These are phyloP conservation scores for Stegophylla sp. DNA, from an alignment of 2,888 invertebrate genomes.

Conservation along the genomic window DNA sequence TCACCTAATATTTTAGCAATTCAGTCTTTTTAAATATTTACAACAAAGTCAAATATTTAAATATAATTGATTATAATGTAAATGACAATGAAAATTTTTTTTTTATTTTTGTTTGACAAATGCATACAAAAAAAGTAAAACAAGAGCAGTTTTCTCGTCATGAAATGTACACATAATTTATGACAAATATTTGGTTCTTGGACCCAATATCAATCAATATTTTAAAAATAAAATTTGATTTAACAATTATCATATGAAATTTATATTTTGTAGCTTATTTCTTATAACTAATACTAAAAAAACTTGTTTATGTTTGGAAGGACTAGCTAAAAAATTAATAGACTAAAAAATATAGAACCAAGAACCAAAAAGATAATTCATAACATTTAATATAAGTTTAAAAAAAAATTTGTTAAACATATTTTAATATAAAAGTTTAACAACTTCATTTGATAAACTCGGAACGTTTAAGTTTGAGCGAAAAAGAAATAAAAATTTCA, in stretches of 20 bases:
- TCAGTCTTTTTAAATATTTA: conserved; percentile 56
- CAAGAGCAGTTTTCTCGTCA: conserved; percentile 8
- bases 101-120: conserved; percentile 4
- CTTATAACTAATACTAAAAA: not conserved
- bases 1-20: conserved; percentile 50
- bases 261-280: not conserved
- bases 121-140: conserved; percentile 28
- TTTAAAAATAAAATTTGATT: not conserved
- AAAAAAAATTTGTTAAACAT: conserved; percentile 14
- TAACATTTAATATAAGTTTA: not conserved
- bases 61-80: conserved; percentile 9
- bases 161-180: conserved; percentile 13
- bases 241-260: conserved; percentile 9
- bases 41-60: conserved; percentile 32
- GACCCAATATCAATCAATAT: conserved; percentile 2
- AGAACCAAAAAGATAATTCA: conserved; percentile 40
- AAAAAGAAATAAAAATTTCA: conserved; percentile 13
- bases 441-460: conserved; percentile 23
- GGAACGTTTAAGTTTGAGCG: conserved; percentile 58
- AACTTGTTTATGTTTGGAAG: not conserved
- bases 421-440: not conserved
- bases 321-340: conserved; percentile 30
- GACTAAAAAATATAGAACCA: conserved; percentile 10
- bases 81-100: conserved; percentile 12
- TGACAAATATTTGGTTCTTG: conserved; percentile 31